A percentile compares a stretch with the other conserved stretches of the same genome.
Evolutionary conservation across 1,140 invertebrate genomes (phyloP).

Genomic region (Aphis craccivora): DNA sequence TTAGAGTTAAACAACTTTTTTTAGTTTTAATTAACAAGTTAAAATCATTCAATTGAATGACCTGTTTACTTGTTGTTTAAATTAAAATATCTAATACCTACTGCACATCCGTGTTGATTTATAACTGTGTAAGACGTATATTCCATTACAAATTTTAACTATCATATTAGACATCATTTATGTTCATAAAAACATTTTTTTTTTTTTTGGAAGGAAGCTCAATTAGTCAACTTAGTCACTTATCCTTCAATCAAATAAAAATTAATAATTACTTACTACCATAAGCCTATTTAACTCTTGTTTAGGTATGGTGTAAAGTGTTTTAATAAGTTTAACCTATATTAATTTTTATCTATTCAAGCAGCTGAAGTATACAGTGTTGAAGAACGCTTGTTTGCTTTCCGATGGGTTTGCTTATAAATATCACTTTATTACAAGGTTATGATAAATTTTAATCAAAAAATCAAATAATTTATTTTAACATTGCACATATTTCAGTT

Average conservation of each 20-base stretch:
- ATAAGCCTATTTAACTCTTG: neutral
- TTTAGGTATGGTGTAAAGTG: neutral
- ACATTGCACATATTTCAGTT: neutral
- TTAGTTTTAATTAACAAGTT: neutral
- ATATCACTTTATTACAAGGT: neutral
- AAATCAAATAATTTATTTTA: neutral
- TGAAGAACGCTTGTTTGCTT: neutral
- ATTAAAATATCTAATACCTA: neutral
- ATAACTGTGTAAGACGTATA: neutral
- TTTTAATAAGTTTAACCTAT: neutral
- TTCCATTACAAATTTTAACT: neutral
- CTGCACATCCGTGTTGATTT: neutral
- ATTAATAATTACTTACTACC: neutral
- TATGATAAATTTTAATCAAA: neutral
- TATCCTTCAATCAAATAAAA: neutral
- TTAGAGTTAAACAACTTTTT: neutral
- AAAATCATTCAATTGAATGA: neutral
- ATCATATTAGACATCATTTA: neutral
- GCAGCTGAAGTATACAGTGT: neutral
- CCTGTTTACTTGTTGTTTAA: neutral
- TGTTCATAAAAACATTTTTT: neutral
- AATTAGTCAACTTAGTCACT: neutral
- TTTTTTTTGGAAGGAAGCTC: no score
- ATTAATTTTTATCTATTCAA: neutral
- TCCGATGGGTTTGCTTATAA: neutral